These are phyloP conservation scores for Cyclopterus lumpus DNA, from an alignment of 2,797 vertebrate genomes.

Conservation along the genomic window DNA sequence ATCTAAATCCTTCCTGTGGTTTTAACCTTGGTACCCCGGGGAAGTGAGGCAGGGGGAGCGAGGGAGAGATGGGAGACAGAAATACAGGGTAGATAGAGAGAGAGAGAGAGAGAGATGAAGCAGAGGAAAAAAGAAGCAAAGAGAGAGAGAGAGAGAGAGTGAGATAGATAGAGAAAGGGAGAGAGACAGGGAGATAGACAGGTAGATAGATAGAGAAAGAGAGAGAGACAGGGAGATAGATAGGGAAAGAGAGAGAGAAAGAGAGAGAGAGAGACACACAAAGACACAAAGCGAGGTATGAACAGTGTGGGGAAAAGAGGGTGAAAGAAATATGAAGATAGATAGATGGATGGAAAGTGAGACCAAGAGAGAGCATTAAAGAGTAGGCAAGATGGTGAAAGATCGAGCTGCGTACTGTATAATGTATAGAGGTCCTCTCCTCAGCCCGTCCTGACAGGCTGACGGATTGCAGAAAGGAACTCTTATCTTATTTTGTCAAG, in stretches of 20 bases:
- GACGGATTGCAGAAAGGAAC: conserved; percentile 81
- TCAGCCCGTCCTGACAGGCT: conserved; percentile 74
- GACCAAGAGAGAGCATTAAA: conserved; percentile 26
- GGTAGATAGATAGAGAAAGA: background rate
- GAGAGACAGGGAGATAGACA: conserved; percentile 39
- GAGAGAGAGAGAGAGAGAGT: conserved; percentile 18
- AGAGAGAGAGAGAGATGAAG: conserved; percentile 41
- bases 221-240: conserved; percentile 39
- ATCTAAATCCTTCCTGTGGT: conserved; percentile 78
- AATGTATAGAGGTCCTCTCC: conserved; percentile 55
- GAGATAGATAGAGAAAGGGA: conserved; percentile 27
- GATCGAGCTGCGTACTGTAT: conserved; percentile 49
- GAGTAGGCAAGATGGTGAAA: conserved; percentile 45
- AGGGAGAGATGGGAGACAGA: conserved; percentile 31
- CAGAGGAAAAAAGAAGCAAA: conserved; percentile 32
- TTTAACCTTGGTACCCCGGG: conserved; percentile 81
- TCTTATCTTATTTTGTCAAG: conserved; percentile 87
- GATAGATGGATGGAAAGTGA: conserved; percentile 55
- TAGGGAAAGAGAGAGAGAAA: conserved; percentile 19
- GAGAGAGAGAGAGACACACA: conserved; percentile 35
- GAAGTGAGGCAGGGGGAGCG: conserved; percentile 23
- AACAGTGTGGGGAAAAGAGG: conserved; percentile 24
- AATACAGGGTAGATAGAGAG: background rate
- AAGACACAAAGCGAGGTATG: conserved; percentile 47
- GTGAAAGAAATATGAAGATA: conserved; percentile 47